These are phyloP conservation scores for Ariolimax columbianus DNA, from an alignment of 2,888 invertebrate genomes.

Conservation along the genomic window DNA sequence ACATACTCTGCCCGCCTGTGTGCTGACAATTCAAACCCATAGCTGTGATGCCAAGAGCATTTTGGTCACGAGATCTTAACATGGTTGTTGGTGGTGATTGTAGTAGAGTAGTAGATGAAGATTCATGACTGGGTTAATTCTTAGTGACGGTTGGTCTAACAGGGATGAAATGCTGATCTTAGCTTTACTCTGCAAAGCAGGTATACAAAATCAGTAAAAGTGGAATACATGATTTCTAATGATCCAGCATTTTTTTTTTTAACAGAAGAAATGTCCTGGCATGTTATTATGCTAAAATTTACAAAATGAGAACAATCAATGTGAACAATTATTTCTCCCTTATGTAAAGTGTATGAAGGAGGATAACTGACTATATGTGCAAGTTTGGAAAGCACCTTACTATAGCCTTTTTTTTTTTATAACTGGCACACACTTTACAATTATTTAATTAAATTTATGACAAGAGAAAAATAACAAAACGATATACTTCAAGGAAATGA, in stretches of 20 bases:
- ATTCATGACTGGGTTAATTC: constrained; percentile 48
- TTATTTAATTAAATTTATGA: background rate
- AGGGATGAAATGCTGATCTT: constrained; percentile 51
- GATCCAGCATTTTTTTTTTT: background rate
- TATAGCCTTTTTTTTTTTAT: background rate
- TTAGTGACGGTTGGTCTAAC: constrained; percentile 51
- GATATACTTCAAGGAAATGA: background rate
- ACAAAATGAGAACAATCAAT: background rate
- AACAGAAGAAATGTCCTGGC: background rate
- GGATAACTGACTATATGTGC: background rate
- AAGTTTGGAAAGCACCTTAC: background rate
- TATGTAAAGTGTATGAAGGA: background rate
- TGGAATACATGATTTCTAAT: constrained; percentile 12
- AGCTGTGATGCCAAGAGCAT: constrained; percentile 39
- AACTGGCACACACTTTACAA: background rate
- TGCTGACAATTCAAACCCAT: constrained; percentile 41
- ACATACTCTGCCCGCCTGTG: constrained; percentile 26
- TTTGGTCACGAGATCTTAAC: constrained; percentile 48
- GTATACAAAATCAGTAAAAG: constrained; percentile 48
- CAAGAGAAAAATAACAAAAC: background rate
- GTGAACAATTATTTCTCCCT: background rate
- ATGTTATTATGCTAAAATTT: background rate
- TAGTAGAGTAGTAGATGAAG: constrained; percentile 44
- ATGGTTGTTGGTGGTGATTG: constrained; percentile 48
- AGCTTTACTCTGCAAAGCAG: constrained; percentile 52